Evolutionary conservation across 2,113 vertebrate species (phyloP).

Genomic region (Percopsis transmontana): DNA sequence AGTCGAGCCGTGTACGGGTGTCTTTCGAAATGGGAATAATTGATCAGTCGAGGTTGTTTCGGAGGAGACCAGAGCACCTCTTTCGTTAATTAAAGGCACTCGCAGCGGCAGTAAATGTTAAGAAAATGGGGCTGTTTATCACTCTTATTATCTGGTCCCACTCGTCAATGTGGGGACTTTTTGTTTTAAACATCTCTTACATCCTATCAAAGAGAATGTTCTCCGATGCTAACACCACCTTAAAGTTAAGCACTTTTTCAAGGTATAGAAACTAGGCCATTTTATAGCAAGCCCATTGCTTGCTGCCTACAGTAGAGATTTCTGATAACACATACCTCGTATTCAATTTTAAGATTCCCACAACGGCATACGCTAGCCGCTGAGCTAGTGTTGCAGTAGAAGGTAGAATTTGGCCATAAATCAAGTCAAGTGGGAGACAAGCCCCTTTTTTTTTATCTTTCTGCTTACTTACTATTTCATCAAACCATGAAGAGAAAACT

Average conservation of each 20-base stretch:
- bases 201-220: constrained; percentile 26
- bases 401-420: not conserved
- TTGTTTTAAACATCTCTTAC: constrained; percentile 25
- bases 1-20: constrained; percentile 11
- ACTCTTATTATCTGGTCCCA: constrained; percentile 53
- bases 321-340: too few species aligned
- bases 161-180: constrained; percentile 41
- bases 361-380: not conserved
- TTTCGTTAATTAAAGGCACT: constrained; percentile 68
- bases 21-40: constrained; percentile 55
- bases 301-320: too few species aligned
- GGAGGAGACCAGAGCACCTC: constrained; percentile 43
- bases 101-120: constrained; percentile 59
- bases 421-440: constrained; percentile 3
- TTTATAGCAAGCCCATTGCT: too few species aligned
- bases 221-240: constrained; percentile 18
- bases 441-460: constrained; percentile 32
- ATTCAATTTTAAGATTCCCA: not conserved
- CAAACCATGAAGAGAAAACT: constrained; percentile 30
- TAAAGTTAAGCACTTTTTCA: not conserved
- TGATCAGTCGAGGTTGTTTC: constrained; percentile 56
- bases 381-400: constrained; percentile 6
- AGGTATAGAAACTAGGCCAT: not conserved
- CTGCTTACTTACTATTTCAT: constrained; percentile 27
- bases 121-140: constrained; percentile 61